phyloP scores from a whole-genome alignment of 2,113 vertebrate species.

The Jaculus jaculus region DNA sequence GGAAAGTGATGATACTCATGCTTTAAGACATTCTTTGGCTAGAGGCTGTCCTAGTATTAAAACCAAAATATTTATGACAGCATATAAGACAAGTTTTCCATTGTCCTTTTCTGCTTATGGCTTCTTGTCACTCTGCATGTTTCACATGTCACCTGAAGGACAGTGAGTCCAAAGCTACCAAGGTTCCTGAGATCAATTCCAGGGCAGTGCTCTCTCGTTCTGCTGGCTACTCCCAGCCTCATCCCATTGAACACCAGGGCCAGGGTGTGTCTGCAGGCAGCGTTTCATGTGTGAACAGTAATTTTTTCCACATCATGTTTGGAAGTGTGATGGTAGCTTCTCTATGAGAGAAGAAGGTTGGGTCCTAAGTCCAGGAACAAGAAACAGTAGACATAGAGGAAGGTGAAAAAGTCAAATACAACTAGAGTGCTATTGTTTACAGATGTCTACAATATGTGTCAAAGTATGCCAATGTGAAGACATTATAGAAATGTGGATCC shows the following conservation, averaged over 20 bases:
- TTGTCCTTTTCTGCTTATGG: rapidly evolving
- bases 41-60: not conserved
- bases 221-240: not conserved
- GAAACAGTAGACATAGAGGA: not conserved
- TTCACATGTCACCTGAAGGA: not conserved
- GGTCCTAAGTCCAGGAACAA: not conserved
- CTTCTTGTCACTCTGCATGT: not conserved
- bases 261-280: not conserved
- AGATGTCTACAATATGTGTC: not conserved
- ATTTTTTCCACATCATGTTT: not conserved
- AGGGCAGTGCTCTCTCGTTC: not conserved
- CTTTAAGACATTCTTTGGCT: not conserved
- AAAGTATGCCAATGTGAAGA: not conserved
- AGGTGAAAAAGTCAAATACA: not conserved
- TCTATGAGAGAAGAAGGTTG: not conserved
- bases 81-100: rapidly evolving
- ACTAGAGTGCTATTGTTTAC: not conserved
- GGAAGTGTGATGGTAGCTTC: not conserved
- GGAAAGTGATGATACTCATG: not conserved
- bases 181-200: not conserved
- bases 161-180: not conserved
- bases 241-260: no score
- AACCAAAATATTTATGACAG: not conserved
- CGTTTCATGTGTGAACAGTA: not conserved
- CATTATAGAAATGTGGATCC: no score